Conservation (phyloP, 1,140 invertebrate species). For the Gonioctena quinquepunctata region DNA sequence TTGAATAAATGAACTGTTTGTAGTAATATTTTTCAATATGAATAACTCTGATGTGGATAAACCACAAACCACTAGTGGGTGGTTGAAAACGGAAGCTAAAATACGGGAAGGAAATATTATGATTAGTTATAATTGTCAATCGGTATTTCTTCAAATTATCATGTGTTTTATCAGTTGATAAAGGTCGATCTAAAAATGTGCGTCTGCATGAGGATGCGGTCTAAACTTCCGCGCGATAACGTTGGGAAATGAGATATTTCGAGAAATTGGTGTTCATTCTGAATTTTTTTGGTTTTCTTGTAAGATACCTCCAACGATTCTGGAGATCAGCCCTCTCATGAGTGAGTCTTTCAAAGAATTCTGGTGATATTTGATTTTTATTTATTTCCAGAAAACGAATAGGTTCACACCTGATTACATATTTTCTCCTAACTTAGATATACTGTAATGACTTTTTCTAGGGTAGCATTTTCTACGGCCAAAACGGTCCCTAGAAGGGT, state of each 20-base stretch:
- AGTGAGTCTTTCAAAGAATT: too few relatives aligned
- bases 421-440: too few relatives aligned
- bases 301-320: neutral
- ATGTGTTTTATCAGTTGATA: neutral
- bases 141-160: neutral
- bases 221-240: neutral
- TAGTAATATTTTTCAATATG: too few relatives aligned
- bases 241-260: neutral
- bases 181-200: neutral
- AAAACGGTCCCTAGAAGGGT: too few relatives aligned
- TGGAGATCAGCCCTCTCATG: too few relatives aligned
- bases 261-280: neutral
- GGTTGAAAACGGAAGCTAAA: neutral
- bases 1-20: too few relatives aligned
- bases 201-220: neutral
- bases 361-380: neutral
- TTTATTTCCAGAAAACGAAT: too few relatives aligned
- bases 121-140: neutral
- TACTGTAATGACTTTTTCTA: too few relatives aligned
- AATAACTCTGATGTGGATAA: too few relatives aligned
- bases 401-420: too few relatives aligned
- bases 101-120: neutral
- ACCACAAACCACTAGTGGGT: neutral
- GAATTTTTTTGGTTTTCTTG: neutral
- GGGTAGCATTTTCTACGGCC: too few relatives aligned